phyloP scores from a whole-genome alignment of 1,140 invertebrate species.

The Aleiodes sp. region DNA sequence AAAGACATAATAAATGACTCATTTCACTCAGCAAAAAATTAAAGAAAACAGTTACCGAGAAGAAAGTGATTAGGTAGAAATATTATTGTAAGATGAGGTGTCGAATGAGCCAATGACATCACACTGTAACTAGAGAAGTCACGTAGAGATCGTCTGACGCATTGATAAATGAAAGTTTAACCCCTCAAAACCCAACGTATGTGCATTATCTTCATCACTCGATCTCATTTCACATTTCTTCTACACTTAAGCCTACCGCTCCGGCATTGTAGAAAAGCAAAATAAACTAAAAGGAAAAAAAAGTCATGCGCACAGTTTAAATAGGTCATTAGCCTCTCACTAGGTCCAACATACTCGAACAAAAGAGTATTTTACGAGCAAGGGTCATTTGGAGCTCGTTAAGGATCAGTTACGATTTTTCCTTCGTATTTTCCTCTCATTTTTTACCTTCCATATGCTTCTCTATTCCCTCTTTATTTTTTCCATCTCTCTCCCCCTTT shows the following conservation, averaged over 20 bases:
- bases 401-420: slow-evolving; percentile 9
- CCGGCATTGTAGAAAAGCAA: no score
- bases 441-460: neutral
- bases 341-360: neutral
- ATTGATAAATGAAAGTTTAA: neutral
- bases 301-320: neutral
- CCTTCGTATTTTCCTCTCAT: neutral
- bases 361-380: slow-evolving; percentile 8
- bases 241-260: neutral
- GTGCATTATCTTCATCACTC: neutral
- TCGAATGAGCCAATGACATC: neutral
- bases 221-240: neutral
- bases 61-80: no score
- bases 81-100: neutral
- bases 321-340: neutral
- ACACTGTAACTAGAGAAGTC: neutral
- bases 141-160: neutral
- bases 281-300: no score
- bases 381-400: slow-evolving; percentile 11
- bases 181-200: neutral
- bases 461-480: neutral
- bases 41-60: neutral
- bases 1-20: no score
- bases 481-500: neutral
- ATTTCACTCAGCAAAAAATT: no score